These are phyloP conservation scores for Otis tarda DNA, from an alignment of 2,113 vertebrate species.

Conservation along the genomic window DNA sequence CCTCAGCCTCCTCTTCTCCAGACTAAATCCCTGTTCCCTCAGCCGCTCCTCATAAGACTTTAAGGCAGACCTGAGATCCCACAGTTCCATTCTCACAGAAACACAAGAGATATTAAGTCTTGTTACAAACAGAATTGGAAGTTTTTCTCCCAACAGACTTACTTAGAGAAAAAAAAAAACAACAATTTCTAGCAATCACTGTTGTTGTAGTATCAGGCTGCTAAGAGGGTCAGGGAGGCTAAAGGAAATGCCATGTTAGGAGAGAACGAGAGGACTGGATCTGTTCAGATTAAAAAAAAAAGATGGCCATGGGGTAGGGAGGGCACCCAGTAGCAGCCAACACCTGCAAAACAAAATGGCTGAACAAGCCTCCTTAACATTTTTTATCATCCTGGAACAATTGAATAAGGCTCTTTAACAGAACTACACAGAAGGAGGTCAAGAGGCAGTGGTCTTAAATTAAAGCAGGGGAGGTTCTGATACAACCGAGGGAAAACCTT, in stretches of 20 bases:
- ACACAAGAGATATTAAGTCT: background rate
- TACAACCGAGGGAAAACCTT: background rate
- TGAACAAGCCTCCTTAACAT: background rate
- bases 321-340: background rate
- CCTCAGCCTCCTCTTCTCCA: too few species aligned
- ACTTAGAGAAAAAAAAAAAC: background rate
- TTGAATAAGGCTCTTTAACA: background rate
- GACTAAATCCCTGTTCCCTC: too few species aligned
- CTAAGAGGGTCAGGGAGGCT: background rate
- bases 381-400: background rate
- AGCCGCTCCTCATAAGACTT: too few species aligned
- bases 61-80: background rate
- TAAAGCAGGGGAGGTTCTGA: background rate
- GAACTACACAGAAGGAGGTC: background rate
- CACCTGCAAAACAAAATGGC: background rate
- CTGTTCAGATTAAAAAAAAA: background rate
- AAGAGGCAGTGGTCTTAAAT: background rate
- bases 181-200: background rate
- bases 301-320: background rate
- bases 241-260: background rate
- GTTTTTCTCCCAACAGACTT: rapidly evolving
- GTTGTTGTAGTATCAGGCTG: background rate
- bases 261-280: background rate
- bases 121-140: background rate
- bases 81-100: background rate